Percentiles rank a stretch among this genome's conserved stretches.
phyloP scores from a whole-genome alignment of 2,113 vertebrate genomes.

The Glaucidium brasilianum region DNA sequence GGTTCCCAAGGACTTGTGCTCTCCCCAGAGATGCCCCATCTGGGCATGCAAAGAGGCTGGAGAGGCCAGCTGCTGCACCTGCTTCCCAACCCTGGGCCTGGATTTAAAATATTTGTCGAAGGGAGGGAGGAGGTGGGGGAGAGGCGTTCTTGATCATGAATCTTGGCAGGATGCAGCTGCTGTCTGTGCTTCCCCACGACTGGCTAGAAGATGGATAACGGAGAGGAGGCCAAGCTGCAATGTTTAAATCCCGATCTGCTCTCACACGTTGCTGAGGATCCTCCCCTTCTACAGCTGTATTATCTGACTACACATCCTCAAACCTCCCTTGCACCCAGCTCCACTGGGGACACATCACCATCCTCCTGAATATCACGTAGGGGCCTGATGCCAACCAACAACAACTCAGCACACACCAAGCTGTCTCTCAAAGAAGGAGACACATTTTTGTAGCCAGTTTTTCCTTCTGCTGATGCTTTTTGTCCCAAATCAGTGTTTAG shows the following conservation, averaged over 20 bases:
- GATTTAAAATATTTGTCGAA: not conserved
- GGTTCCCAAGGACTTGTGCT: not conserved
- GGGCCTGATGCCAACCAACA: not conserved
- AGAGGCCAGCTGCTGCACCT: not conserved
- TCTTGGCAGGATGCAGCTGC: slow-evolving; percentile 46
- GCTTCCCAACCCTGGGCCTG: not conserved
- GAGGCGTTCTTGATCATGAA: slow-evolving; percentile 22
- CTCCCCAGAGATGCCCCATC: not conserved
- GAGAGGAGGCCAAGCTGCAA: slow-evolving; percentile 22
- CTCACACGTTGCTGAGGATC: not conserved
- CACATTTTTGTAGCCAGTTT: fast-evolving
- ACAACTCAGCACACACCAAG: not conserved
- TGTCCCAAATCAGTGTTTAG: not conserved
- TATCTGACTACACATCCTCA: not conserved
- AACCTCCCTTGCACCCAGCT: not conserved
- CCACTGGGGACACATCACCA: not conserved
- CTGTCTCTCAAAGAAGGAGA: not conserved
- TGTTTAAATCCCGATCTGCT: not conserved
- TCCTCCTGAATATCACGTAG: fast-evolving
- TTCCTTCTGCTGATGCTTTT: not conserved
- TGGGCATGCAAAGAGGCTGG: not conserved
- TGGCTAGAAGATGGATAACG: not conserved
- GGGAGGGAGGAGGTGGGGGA: slow-evolving; percentile 29
- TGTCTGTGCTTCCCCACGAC: not conserved
- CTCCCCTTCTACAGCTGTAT: not conserved